Evolutionary conservation across 2,888 invertebrate species (phyloP).

Genomic region (Carabus problematicus): DNA sequence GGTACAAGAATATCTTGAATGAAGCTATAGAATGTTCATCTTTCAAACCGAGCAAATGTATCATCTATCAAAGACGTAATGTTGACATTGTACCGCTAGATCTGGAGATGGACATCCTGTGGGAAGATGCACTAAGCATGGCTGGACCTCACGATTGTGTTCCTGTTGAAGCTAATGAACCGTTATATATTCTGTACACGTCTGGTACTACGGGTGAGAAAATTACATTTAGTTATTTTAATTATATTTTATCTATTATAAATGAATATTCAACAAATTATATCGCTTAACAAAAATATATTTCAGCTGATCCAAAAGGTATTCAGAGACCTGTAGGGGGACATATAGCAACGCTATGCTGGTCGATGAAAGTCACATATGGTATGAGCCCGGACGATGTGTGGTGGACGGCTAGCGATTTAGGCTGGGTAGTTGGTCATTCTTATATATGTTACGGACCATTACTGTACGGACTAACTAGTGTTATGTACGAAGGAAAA

Average conservation of each 20-base stretch:
- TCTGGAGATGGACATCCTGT: conserved; percentile 74
- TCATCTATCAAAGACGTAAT: conserved; percentile 81
- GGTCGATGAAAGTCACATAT: conserved; percentile 84
- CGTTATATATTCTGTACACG: conserved; percentile 90
- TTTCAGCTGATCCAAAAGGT: conserved; percentile 73
- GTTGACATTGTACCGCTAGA: conserved; percentile 71
- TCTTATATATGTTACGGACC: conserved; percentile 95
- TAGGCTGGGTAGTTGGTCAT: conserved; percentile 94
- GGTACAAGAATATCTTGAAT: conserved; percentile 82
- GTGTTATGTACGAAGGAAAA: conserved; percentile 89
- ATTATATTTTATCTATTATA: not conserved
- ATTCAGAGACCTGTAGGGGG: conserved; percentile 88
- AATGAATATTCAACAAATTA: not conserved
- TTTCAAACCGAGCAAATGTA: conserved; percentile 78
- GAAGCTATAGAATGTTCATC: conserved; percentile 77
- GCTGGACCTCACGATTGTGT: conserved; percentile 80
- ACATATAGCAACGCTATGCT: conserved; percentile 84
- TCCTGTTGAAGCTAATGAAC: conserved; percentile 87
- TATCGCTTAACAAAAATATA: not conserved
- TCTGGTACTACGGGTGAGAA: conserved; percentile 81
- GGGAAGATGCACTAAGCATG: conserved; percentile 74
- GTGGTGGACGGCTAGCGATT: conserved; percentile 92
- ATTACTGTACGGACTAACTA: conserved; percentile 79
- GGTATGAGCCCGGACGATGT: conserved; percentile 78
- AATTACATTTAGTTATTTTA: not conserved